Base-by-base conservation (phyloP, 2,888 invertebrate species). In the Tupiocoris notatus region DNA sequence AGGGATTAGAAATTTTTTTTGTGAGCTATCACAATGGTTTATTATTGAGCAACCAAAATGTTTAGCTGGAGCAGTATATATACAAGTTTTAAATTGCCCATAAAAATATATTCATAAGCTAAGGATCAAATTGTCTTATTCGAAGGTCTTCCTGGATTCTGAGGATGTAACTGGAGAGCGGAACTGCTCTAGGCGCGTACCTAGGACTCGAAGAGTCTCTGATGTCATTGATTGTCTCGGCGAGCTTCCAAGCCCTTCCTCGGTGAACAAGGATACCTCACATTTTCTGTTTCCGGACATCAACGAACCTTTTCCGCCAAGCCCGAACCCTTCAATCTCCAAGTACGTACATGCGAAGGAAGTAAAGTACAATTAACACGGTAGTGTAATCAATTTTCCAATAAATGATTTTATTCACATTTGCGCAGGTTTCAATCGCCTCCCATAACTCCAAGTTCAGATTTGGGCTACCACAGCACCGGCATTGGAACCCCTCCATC, bases 181-280 rank as follows among this genome's bases (percentile, higher is more conserved):
- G 61, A 74, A 75, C 24, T 58, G 65, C 16, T 66, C 39, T 66
- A 65, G 64, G 54, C 75, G 74, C n/a, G 78, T 77, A 71, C 67
- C 80, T 0, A 76, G 81, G 23, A 61, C 77, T 22, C 78, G 81
- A 9, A 71, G 81, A 57, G 79, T 79, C 54, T 81, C 81, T 17
- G 81, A 81, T 70, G 81, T 81, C 17, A 81, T 81, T 24, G 81
- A 81, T 73, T 81, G 81, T 22, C 78, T 81, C 66, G 81, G 81
- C 21, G 80, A 77, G 39, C 73, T 73, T 57, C 73, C 73, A 17
- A 73, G 73, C 62, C 73, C 73, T 70, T 21, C 54, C 66, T 71
- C 73, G 75, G 68, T 21, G 67, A 39, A 59, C 21, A 78, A 74
- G 71, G 79, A 77, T 25, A 73, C 62, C 58, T 70, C 67, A 20